These are phyloP conservation scores for Elegia similella DNA, from an alignment of 2,888 invertebrate species.

Conservation along the genomic window DNA sequence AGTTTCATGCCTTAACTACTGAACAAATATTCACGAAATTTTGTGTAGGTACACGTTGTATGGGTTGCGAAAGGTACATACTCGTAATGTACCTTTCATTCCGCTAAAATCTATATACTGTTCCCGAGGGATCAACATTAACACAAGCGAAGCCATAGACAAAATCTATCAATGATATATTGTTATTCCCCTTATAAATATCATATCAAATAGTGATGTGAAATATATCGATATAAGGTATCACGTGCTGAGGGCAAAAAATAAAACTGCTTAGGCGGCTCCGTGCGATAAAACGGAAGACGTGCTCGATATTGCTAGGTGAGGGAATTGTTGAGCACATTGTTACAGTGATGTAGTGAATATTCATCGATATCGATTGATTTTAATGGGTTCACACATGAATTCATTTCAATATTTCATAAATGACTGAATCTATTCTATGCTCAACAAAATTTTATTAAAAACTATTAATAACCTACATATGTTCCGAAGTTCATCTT, in stretches of 20 bases:
- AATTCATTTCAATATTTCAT: too few species aligned
- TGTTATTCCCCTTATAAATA: not conserved
- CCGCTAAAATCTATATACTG: too few species aligned
- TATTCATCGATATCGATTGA: slow-evolving; percentile 2
- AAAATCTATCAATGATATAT: not conserved
- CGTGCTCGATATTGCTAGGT: slow-evolving; percentile 66
- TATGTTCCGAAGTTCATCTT: too few species aligned
- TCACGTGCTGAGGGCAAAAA: not conserved
- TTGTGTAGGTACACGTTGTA: too few species aligned
- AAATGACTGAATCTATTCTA: too few species aligned
- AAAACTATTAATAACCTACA: too few species aligned
- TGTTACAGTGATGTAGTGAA: slow-evolving; percentile 1
- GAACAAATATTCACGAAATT: too few species aligned
- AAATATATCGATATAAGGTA: slow-evolving; percentile 5
- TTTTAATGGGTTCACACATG: too few species aligned
- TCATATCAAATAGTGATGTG: slow-evolving; percentile 5
- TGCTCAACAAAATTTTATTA: too few species aligned
- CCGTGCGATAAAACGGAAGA: not conserved
- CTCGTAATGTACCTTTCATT: too few species aligned
- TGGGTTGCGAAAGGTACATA: too few species aligned
- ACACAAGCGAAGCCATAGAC: not conserved
- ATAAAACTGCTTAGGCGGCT: not conserved
- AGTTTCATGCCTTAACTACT: too few species aligned
- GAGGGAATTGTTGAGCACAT: slow-evolving; percentile 61
- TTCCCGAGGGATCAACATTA: not conserved